These are phyloP conservation scores for Notothenia coriiceps DNA, from an alignment of 2,113 vertebrate genomes.

Conservation along the genomic window DNA sequence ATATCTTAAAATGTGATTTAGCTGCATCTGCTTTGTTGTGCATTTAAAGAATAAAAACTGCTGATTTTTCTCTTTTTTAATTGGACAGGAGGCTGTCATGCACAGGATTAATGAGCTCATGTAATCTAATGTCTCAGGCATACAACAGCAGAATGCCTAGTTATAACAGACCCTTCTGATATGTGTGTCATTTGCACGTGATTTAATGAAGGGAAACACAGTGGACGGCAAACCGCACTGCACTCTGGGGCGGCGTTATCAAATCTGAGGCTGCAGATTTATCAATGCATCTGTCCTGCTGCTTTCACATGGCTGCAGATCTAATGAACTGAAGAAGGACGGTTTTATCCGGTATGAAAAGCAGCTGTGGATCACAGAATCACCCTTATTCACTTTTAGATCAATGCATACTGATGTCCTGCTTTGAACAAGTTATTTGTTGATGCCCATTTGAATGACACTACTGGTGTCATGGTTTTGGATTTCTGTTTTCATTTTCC, in stretches of 20 bases:
- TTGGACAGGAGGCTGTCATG: not conserved
- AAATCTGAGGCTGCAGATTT: constrained; percentile 10
- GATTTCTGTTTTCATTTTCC: no score
- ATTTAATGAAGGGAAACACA: constrained; percentile 5
- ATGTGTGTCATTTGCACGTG: not conserved
- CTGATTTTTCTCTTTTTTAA: not conserved
- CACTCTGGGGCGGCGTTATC: not conserved
- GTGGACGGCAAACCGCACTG: not conserved
- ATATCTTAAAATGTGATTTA: not conserved
- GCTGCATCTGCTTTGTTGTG: not conserved
- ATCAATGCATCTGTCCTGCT: not conserved
- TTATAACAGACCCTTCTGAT: not conserved
- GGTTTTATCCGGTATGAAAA: not conserved
- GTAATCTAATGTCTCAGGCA: not conserved
- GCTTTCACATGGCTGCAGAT: not conserved
- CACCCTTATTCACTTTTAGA: not conserved
- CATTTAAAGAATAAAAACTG: not conserved
- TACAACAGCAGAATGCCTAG: not conserved
- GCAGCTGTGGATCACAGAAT: not conserved
- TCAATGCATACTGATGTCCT: not conserved
- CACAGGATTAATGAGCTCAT: not conserved
- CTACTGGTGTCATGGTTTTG: not conserved
- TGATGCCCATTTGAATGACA: not conserved
- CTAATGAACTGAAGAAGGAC: not conserved
- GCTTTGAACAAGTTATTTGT: not conserved